Evolutionary conservation across 2,113 vertebrate genomes (phyloP).

Genomic region (Brachyhypopomus occidentalis): DNA sequence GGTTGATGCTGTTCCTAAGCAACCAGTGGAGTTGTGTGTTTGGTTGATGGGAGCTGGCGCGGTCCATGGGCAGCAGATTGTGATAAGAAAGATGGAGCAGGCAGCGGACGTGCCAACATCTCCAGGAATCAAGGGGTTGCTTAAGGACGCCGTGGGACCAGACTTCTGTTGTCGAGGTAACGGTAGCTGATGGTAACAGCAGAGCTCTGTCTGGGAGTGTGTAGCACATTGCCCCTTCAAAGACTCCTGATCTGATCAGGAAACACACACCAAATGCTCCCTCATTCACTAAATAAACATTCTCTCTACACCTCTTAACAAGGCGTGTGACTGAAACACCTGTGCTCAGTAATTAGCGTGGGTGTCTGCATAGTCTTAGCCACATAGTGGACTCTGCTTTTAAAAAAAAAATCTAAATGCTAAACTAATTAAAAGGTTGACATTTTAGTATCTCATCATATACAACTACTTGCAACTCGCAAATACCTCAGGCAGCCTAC

Average conservation of each 20-base stretch:
- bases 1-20: neutral
- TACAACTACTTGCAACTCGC: no score
- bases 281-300: neutral
- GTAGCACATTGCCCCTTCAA: conserved; percentile 2
- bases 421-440: no score
- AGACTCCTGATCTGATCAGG: neutral
- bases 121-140: conserved; percentile 27
- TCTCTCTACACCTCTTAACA: no score
- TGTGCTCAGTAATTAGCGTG: no score
- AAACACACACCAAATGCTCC: neutral
- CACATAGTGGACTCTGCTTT: no score
- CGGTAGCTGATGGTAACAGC: conserved; percentile 33
- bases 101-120: conserved; percentile 34
- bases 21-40: neutral
- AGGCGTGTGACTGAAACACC: no score
- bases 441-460: no score
- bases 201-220: conserved; percentile 28
- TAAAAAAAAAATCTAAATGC: no score
- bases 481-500: no score
- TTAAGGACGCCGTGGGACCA: conserved; percentile 41
- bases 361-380: no score
- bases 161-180: conserved; percentile 50
- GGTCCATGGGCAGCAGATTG: neutral
- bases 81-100: neutral
- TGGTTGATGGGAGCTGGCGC: no score